A percentile compares a stretch with the other conserved stretches of the same genome.
Evolutionary conservation across 1,140 invertebrate genomes (phyloP).

Genomic region (Stegodyphus mimosarum): DNA sequence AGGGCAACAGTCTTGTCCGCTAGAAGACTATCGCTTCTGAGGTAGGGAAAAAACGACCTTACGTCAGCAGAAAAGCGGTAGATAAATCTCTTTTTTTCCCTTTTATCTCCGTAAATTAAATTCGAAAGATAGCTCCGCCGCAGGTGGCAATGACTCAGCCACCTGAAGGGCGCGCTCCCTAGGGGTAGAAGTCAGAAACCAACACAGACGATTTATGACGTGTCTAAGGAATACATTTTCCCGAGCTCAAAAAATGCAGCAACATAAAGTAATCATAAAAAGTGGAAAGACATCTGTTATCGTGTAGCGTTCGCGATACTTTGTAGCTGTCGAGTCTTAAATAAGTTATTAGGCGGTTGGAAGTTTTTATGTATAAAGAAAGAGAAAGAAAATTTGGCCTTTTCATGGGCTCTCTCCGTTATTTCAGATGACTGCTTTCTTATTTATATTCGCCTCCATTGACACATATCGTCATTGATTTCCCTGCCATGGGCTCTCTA

Average conservation of each 20-base stretch:
- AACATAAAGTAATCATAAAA: constrained; percentile 47
- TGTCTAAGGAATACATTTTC: constrained; percentile 33
- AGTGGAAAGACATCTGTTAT: constrained; percentile 28
- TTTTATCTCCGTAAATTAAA: constrained; percentile 48
- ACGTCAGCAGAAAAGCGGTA: constrained; percentile 26
- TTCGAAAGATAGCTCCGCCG: constrained; percentile 29
- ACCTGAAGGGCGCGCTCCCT: constrained; percentile 19
- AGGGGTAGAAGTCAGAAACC: background rate
- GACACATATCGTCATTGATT: no score
- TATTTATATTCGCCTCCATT: no score
- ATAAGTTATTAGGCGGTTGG: constrained; percentile 29
- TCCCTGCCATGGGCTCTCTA: no score
- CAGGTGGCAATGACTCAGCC: constrained; percentile 37
- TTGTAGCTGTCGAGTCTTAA: constrained; percentile 24
- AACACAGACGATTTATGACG: constrained; percentile 31
- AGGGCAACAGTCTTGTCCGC: no score
- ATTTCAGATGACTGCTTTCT: no score
- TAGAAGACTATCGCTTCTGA: background rate
- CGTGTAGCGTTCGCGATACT: constrained; percentile 29
- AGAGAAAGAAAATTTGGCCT: no score
- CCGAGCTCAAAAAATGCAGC: constrained; percentile 6
- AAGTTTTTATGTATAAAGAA: constrained; percentile 15
- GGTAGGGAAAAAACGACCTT: constrained; percentile 12
- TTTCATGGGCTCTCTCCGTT: no score
- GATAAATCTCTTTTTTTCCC: constrained; percentile 21